These are phyloP conservation scores for Polydrusus cervinus DNA, from an alignment of 2,888 invertebrate genomes.

Conservation along the genomic window DNA sequence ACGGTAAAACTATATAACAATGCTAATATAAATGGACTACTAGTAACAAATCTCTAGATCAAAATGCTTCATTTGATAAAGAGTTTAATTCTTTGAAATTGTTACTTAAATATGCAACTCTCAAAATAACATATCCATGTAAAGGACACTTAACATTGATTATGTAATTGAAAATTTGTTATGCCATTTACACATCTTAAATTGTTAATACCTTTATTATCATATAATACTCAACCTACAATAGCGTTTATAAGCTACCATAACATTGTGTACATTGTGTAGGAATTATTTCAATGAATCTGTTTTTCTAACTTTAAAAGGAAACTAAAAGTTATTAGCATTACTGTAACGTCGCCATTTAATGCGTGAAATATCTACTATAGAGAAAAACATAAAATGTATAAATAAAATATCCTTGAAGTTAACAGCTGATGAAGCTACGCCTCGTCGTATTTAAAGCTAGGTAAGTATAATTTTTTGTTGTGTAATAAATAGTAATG, in stretches of 20 bases:
- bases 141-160: no score
- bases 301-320: conserved; percentile 41
- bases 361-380: conserved; percentile 9
- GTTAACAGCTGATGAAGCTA: conserved; percentile 29
- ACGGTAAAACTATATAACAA: no score
- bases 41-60: no score
- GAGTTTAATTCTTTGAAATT: no score
- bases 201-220: no score
- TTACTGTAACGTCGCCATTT: conserved; percentile 10
- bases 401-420: conserved; percentile 36
- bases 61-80: no score
- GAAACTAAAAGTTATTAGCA: conserved; percentile 30
- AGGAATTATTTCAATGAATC: conserved; percentile 24
- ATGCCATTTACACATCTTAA: no score
- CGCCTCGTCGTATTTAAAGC: conserved; percentile 9
- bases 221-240: background rate
- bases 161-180: no score
- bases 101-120: no score
- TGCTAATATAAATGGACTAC: no score
- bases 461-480: background rate
- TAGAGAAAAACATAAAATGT: conserved; percentile 4
- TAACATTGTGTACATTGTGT: background rate
- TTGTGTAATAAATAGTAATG: no score
- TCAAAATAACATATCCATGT: no score
- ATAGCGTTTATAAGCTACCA: conserved; percentile 9